These are phyloP conservation scores for Lagodon rhomboides DNA, from an alignment of 2,797 vertebrate species.

Conservation along the genomic window DNA sequence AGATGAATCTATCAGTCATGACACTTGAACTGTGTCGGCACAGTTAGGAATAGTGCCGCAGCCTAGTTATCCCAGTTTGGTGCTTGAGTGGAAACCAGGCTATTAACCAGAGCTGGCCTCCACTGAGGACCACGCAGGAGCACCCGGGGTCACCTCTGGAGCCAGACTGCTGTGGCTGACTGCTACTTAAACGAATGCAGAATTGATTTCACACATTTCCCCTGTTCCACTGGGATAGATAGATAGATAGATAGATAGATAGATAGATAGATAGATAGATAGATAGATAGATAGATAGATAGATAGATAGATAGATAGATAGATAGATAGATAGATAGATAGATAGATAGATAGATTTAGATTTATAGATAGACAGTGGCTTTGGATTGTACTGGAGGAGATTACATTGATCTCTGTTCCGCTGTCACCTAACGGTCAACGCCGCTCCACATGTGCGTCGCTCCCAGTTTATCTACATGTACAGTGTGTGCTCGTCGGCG, in stretches of 20 bases:
- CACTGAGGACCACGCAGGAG: conserved; percentile 43
- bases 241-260: conserved; percentile 59
- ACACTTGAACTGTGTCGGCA: conserved; percentile 9
- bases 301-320: conserved; percentile 67
- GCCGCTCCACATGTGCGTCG: not conserved
- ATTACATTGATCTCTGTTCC: conserved; percentile 75
- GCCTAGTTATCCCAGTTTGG: conserved; percentile 29
- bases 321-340: conserved; percentile 65
- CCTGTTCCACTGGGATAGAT: conserved; percentile 62
- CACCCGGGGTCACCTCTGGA: conserved; percentile 70
- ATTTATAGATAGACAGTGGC: no score
- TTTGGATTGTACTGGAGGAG: conserved; percentile 76
- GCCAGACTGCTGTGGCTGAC: conserved; percentile 57
- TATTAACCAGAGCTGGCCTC: conserved; percentile 44
- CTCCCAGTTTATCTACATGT: conserved; percentile 21
- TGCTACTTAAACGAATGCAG: conserved; percentile 76
- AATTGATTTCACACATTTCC: conserved; percentile 81
- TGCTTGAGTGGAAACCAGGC: conserved; percentile 25
- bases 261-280: conserved; percentile 55
- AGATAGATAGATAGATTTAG: conserved; percentile 51
- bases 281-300: conserved; percentile 59
- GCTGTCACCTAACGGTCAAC: conserved; percentile 59
- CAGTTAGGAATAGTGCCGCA: conserved; percentile 3
- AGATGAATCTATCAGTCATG: not conserved
- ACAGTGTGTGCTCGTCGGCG: conserved; percentile 23